Base-by-base conservation (phyloP, 2,888 invertebrate genomes). In the Stenoptilia bipunctidactyla region DNA sequence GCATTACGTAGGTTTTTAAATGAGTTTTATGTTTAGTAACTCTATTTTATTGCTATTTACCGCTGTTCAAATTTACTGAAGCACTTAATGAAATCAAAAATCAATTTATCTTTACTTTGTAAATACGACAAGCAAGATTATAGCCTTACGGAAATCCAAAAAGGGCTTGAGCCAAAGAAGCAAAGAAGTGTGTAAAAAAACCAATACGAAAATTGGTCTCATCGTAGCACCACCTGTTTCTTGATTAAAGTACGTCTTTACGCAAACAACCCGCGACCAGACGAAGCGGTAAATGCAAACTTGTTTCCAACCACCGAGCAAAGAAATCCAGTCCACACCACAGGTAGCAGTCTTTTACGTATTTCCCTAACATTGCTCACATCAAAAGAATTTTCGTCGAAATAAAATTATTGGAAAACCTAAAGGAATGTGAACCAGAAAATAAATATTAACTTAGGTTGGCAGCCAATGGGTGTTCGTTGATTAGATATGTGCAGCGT, bases 161-260 rank as follows among this genome's bases (percentile, higher is more conserved):
- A n/a, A n/a, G n/a, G n/a, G n/a, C n/a, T n/a, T n/a, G n/a, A n/a
- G n/a, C n/a, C n/a, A n/a, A n/a, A n/a, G n/a, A n/a, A n/a, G n/a
- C n/a, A n/a, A n/a, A n/a, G n/a, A n/a, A n/a, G n/a, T n/a, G n/a
- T n/a, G n/a, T n/a, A 70, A 62, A 70, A 75, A 72, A 66, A 69
- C 65, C 70, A 76, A 79, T 75, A 73, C 67, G 67, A 67, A 77
- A 74, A 76, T 73, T 71, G 66, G 69, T 66, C 60, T 58, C 51
- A 61, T 60, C 52, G 50, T 61, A 56, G 59, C 60, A 20, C 47
- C 66, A 68, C 77, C 76, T 76, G 74, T 71, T 74, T 66, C 56
- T 69, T 75, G 80, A 79, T 80, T 80, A 79, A 80, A 79, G 73
- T 69, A 67, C 66, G 67, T 70, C 34, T 66, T 56, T 55, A 52